Base-by-base conservation (phyloP, 2,113 vertebrate species). In the Brachyistius frenatus region DNA sequence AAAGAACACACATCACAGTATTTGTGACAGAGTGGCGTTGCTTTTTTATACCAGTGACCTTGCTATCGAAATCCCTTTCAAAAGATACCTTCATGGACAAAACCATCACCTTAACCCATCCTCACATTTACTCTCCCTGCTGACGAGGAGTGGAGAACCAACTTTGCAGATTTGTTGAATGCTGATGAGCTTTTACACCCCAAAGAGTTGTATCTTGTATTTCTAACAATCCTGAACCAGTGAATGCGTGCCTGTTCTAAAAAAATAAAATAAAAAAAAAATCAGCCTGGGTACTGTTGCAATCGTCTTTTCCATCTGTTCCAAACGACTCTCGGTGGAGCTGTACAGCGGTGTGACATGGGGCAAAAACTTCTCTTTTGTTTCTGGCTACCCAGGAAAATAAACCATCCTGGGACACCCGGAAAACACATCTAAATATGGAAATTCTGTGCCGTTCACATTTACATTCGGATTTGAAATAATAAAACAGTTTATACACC, bases 231-330 rank as follows among this genome's bases (percentile, higher is more conserved):
- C 71, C 67, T 32, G 67, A 87, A 83, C 55, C 65, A 78, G 60
- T 64, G 39, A 88, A 79, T 67, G 81, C 2, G 30, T 73, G 64
- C 63, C 72, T 69, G 35, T 75, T 79, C 84, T 63, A 70, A 85
- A 72, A 13, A 49, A 49, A 15, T 0, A 50, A 50, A 52, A 52
- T 4, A 46, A 46, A 75, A 73, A 85, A 65, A 75, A 73, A 83
- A 61, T 67, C 66, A 63, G 66, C 58, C 76, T 41, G 60, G 58
- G 66, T 73, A 50, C 55, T 74, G 73, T 73, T 63, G 78, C 74
- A 83, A 86, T 91, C 53, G 37, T 84, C 86, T 84, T 83, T 83
- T 87, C 84, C 82, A 88, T 90, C 82, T 88, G 76, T 81, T 87
- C 77, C 58, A 58, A 86, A 90, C 69, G 71, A 74, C 78, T 90